These are phyloP conservation scores for Dicaeum eximium DNA, from an alignment of 2,113 vertebrate genomes.

Conservation along the genomic window DNA sequence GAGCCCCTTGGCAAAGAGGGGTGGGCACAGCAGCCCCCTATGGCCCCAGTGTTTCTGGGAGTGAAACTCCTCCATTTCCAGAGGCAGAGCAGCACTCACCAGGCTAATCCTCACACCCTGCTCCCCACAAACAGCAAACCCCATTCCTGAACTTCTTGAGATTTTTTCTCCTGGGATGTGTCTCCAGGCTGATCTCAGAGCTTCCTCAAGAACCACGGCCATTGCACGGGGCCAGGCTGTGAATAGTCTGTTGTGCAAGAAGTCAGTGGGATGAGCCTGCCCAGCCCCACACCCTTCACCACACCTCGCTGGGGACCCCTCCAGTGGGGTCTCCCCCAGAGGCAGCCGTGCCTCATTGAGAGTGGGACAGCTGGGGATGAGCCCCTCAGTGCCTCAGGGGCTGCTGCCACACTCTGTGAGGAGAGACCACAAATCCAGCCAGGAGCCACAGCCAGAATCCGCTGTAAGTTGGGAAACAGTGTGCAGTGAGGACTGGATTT, in stretches of 20 bases:
- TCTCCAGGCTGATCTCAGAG: background rate
- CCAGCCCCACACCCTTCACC: background rate
- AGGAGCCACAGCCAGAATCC: constrained; percentile 59
- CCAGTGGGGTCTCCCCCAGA: background rate
- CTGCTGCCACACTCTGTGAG: background rate
- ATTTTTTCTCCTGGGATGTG: accelerated
- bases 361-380: background rate
- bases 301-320: background rate
- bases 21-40: background rate
- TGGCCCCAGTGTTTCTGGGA: accelerated
- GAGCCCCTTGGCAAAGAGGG: accelerated
- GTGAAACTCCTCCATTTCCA: background rate
- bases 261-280: background rate
- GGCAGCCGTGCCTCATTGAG: background rate
- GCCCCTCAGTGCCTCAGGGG: accelerated
- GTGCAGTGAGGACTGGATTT: constrained; percentile 43
- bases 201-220: background rate
- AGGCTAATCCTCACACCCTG: background rate
- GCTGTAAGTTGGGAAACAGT: constrained; percentile 51
- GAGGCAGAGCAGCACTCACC: background rate
- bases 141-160: background rate
- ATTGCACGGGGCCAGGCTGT: background rate
- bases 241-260: background rate
- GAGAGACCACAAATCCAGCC: constrained; percentile 41
- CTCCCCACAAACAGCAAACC: background rate